These are phyloP conservation scores for Andricus grossulariae DNA, from an alignment of 1,140 invertebrate genomes.

Conservation along the genomic window DNA sequence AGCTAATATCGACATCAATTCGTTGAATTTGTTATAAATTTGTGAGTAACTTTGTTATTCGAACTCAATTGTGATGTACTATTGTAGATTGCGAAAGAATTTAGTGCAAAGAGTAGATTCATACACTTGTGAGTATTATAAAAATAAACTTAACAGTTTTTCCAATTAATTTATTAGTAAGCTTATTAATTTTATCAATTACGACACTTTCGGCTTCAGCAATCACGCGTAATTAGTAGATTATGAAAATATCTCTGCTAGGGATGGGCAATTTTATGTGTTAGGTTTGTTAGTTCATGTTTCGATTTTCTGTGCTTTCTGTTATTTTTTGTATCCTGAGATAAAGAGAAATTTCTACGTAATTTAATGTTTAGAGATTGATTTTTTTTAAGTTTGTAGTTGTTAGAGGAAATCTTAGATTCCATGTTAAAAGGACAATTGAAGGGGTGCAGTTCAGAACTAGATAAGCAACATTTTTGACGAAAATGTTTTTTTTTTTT, in stretches of 20 bases:
- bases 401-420: too few relatives aligned
- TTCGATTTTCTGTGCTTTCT: neutral
- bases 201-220: neutral
- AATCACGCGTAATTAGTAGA: neutral
- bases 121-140: too few relatives aligned
- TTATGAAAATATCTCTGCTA: neutral
- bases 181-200: neutral
- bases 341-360: too few relatives aligned
- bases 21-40: neutral
- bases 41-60: neutral
- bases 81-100: neutral
- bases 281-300: neutral
- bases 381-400: too few relatives aligned
- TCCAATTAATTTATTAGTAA: neutral
- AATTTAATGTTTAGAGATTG: too few relatives aligned
- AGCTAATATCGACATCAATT: constrained; percentile 59
- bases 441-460: too few relatives aligned
- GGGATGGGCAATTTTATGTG: constrained; percentile 2
- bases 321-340: too few relatives aligned
- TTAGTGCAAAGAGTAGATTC: constrained; percentile 13
- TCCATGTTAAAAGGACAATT: too few relatives aligned
- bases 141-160: too few relatives aligned
- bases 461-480: too few relatives aligned
- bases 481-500: too few relatives aligned
- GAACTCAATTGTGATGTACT: constrained; percentile 34